phyloP scores from a whole-genome alignment of 2,888 invertebrate species.

The Lasioglossum zephyrum region DNA sequence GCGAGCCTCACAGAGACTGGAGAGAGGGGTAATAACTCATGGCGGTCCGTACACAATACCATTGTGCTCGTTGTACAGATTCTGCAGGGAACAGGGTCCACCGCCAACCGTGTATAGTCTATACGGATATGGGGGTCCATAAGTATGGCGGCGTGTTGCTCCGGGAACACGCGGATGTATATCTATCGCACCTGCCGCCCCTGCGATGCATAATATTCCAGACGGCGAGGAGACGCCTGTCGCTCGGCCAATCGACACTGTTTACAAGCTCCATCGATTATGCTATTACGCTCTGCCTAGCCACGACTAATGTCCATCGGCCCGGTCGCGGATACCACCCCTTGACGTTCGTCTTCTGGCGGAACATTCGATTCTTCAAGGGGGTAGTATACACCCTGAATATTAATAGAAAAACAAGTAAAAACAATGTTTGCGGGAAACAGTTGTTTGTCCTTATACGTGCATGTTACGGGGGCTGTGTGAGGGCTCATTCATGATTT shows the following conservation, averaged over 20 bases:
- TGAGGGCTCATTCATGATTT: too few species aligned
- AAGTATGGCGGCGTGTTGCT: slow-evolving; percentile 47
- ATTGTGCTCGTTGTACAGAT: slow-evolving; percentile 82
- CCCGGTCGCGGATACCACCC: not conserved
- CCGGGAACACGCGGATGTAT: slow-evolving; percentile 42
- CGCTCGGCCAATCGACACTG: slow-evolving; percentile 35
- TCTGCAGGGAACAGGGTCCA: slow-evolving; percentile 79
- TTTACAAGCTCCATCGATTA: slow-evolving; percentile 46
- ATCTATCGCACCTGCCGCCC: slow-evolving; percentile 43
- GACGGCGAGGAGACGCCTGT: slow-evolving; percentile 13
- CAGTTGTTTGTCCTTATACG: too few species aligned
- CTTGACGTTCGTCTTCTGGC: not conserved
- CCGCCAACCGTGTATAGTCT: slow-evolving; percentile 13
- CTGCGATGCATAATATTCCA: slow-evolving; percentile 41
- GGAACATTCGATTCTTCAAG: not conserved
- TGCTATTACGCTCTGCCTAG: not conserved
- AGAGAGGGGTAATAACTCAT: slow-evolving; percentile 82
- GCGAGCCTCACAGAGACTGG: slow-evolving; percentile 70
- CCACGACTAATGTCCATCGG: not conserved
- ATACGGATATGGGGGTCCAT: slow-evolving; percentile 22
- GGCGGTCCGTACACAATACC: slow-evolving; percentile 81
- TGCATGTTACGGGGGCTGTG: too few species aligned
- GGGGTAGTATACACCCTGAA: too few species aligned
- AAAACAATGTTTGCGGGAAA: too few species aligned
- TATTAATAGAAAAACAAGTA: too few species aligned